A percentile compares a stretch with the other conserved stretches of the same genome.
Evolutionary conservation across 2,113 vertebrate species (phyloP).

Genomic region (Synchiropus splendidus): DNA sequence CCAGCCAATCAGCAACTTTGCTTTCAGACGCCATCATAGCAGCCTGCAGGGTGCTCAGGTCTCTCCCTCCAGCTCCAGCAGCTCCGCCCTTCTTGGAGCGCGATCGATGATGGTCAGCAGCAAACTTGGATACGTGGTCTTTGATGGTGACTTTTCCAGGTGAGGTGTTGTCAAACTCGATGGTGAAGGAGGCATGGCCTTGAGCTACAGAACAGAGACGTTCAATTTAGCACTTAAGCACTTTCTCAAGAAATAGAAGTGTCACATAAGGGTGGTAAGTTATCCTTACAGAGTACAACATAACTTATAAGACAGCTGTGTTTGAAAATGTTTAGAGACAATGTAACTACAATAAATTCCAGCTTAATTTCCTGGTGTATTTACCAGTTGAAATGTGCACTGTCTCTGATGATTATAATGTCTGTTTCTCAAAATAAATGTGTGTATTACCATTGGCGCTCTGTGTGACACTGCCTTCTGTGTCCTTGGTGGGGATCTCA

Average conservation of each 20-base stretch:
- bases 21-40: slow-evolving; percentile 95
- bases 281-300: too few species aligned
- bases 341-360: too few species aligned
- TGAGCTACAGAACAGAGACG: slow-evolving; percentile 68
- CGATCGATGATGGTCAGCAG: slow-evolving; percentile 78
- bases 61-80: slow-evolving; percentile 61
- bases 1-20: slow-evolving; percentile 98
- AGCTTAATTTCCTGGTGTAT: too few species aligned
- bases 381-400: too few species aligned
- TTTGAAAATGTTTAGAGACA: too few species aligned
- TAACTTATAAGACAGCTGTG: too few species aligned
- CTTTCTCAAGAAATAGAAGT: too few species aligned
- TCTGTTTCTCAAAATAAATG: not conserved
- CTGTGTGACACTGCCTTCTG: slow-evolving; percentile 62
- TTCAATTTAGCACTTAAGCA: too few species aligned
- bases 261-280: too few species aligned
- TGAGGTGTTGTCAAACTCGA: slow-evolving; percentile 92
- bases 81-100: slow-evolving; percentile 74
- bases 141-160: slow-evolving; percentile 98
- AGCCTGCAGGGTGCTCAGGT: slow-evolving; percentile 86
- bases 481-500: slow-evolving; percentile 93
- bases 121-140: slow-evolving; percentile 89
- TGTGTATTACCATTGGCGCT: slow-evolving; percentile 49
- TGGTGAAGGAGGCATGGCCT: slow-evolving; percentile 96
- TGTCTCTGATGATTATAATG: too few species aligned